phyloP scores from a whole-genome alignment of 2,113 vertebrate genomes.

The Cyanoderma ruficeps region DNA sequence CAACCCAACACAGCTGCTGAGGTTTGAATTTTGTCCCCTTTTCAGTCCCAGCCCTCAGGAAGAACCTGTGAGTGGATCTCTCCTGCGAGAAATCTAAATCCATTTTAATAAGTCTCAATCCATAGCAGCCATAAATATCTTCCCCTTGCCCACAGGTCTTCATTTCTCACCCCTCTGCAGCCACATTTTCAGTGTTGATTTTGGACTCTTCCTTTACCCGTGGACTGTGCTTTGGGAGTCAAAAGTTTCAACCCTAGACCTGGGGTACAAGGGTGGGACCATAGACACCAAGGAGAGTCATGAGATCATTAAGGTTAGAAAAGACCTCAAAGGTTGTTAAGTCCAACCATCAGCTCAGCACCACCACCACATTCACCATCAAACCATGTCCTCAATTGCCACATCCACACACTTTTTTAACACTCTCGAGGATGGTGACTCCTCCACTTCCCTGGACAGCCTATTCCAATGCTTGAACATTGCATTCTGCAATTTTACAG shows the following conservation, averaged over 20 bases:
- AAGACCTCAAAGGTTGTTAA: background rate
- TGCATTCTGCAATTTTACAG: background rate
- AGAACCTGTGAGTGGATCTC: background rate
- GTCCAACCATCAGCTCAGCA: background rate
- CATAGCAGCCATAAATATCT: background rate
- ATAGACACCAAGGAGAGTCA: no score
- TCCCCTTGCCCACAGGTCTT: background rate
- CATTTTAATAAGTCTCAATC: background rate
- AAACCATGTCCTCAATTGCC: background rate
- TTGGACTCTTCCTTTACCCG: background rate
- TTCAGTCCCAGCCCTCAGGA: background rate
- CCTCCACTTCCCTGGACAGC: background rate
- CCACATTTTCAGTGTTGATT: background rate
- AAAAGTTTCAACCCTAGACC: accelerated
- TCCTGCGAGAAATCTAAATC: background rate
- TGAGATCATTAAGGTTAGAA: background rate
- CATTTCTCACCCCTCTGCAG: background rate
- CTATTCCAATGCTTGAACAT: background rate
- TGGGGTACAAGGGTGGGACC: background rate
- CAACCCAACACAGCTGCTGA: background rate
- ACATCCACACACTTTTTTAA: background rate
- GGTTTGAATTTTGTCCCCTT: background rate
- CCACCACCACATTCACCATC: background rate
- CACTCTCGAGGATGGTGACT: background rate
- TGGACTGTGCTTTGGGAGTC: background rate